Base-by-base conservation (phyloP, 2,113 vertebrate species). In the Lepidothrix coronata region DNA sequence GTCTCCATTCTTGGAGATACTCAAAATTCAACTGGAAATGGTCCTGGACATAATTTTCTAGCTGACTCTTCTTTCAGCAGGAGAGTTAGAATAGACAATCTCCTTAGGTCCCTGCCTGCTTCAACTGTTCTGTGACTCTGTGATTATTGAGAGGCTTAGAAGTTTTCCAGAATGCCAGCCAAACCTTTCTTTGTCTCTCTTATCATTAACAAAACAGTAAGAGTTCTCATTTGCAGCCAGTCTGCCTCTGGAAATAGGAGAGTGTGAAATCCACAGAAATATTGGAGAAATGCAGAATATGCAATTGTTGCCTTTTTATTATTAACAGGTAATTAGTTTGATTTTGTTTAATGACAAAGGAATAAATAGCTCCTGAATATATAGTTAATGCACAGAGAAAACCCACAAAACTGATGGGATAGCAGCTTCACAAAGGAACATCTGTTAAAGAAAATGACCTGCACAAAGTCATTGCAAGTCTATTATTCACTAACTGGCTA, bases 361-460 rank as follows among this genome's bases (percentile, higher is more conserved):
- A 71, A 86, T 89, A 88, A 92, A 83, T 62, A 70, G 8, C 35
- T 89, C 43, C 54, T 48, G 51, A 62, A 76, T 31, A 24, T 23
- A 70, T 6, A 70, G 37, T 67, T 88, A 88, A 86, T 14, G 21
- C 43, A 71, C 27, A 88, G 90, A 94, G 59, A 63, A 85, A 93
- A 55, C 17, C 30, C 22, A 52, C 37, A 74, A 44, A 89, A 71
- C 12, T 17, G n/a, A 54, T 5, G 48, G 66, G 39, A 89, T 66
- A 77, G 67, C 46, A 91, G 68, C 63, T 74, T 88, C 78, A 94
- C 82, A 90, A 93, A 83, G 67, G 91, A 90, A 63, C 93, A 91
- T 94, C 94, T 96, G 89, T 79, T 96, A 86, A 91, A 90, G 78
- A 85, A 96, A 96, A 88, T 62, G 72, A 95, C 90, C 63, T 88